Conservation (phyloP, 1,140 invertebrate species). For the Drosophila seguyi region DNA sequence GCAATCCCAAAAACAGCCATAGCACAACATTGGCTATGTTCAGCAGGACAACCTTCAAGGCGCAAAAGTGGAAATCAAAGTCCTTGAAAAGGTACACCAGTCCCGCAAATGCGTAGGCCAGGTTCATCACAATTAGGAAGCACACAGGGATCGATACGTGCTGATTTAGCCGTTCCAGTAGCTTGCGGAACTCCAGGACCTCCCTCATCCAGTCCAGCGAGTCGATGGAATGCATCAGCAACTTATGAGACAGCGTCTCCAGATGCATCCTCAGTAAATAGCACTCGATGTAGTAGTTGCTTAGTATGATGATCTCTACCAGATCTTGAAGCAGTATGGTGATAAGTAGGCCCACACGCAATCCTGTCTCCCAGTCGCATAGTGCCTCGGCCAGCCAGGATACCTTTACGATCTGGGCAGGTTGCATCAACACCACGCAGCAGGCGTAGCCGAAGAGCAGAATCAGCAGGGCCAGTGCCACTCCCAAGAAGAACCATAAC, state of each 20-base stretch:
- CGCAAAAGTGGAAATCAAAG: constrained; percentile 85
- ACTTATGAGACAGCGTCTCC: constrained; percentile 89
- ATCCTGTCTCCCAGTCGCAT: constrained; percentile 87
- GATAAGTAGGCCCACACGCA: constrained; percentile 86
- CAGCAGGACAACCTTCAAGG: constrained; percentile 87
- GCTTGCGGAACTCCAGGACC: constrained; percentile 90
- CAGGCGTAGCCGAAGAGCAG: constrained; percentile 89
- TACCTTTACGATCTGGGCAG: constrained; percentile 85
- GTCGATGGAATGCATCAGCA: constrained; percentile 89
- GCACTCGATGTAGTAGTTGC: constrained; percentile 92
- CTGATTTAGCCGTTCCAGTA: constrained; percentile 91
- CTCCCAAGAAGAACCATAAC: constrained; percentile 90
- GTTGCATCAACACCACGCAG: constrained; percentile 87
- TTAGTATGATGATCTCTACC: constrained; percentile 91
- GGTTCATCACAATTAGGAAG: constrained; percentile 90
- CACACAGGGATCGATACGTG: constrained; percentile 90
- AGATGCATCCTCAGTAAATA: constrained; percentile 90
- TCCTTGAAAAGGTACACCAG: constrained; percentile 88
- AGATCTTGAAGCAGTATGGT: constrained; percentile 91
- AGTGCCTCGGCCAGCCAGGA: constrained; percentile 52
- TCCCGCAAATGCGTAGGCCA: constrained; percentile 90
- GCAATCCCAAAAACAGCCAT: constrained; percentile 89
- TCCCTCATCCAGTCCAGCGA: constrained; percentile 92
- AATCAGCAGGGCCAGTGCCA: constrained; percentile 88
- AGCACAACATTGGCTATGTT: constrained; percentile 88